These are phyloP conservation scores for Saturnia pavonia DNA, from an alignment of 2,888 invertebrate genomes.

Conservation along the genomic window DNA sequence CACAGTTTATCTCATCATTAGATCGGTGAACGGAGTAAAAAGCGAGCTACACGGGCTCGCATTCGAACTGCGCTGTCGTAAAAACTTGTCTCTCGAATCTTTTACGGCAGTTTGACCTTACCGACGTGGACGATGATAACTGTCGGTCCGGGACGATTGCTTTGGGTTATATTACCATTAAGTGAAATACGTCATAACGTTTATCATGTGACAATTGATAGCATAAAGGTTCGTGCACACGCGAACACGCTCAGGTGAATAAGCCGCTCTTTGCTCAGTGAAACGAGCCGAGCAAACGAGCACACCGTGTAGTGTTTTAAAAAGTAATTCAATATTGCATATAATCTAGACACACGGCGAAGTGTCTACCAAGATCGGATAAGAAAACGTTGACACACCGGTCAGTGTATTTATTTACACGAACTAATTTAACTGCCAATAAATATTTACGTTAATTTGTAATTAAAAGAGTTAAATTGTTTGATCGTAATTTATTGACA, in stretches of 20 bases:
- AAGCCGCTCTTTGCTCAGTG: not conserved
- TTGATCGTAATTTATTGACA: no score
- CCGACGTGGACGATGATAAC: no score
- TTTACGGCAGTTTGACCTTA: not conserved
- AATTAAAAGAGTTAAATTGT: no score
- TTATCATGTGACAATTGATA: not conserved
- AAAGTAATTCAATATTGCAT: no score
- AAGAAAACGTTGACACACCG: no score
- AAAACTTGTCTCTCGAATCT: constrained; percentile 3
- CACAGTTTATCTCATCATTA: not conserved
- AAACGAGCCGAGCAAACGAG: constrained; percentile 1
- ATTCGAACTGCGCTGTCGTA: not conserved
- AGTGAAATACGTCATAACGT: not conserved
- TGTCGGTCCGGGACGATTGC: not conserved
- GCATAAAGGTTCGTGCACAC: not conserved
- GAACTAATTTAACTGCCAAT: no score
- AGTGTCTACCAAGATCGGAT: no score
- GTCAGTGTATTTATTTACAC: no score
- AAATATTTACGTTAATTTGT: no score
- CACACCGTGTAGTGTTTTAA: no score
- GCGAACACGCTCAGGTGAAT: not conserved
- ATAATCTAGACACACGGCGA: no score
- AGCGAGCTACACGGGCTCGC: not conserved
- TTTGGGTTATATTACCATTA: constrained; percentile 3
- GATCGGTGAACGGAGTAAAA: not conserved